phyloP scores from a whole-genome alignment of 2,113 vertebrate genomes.

The Ciconia stormi region DNA sequence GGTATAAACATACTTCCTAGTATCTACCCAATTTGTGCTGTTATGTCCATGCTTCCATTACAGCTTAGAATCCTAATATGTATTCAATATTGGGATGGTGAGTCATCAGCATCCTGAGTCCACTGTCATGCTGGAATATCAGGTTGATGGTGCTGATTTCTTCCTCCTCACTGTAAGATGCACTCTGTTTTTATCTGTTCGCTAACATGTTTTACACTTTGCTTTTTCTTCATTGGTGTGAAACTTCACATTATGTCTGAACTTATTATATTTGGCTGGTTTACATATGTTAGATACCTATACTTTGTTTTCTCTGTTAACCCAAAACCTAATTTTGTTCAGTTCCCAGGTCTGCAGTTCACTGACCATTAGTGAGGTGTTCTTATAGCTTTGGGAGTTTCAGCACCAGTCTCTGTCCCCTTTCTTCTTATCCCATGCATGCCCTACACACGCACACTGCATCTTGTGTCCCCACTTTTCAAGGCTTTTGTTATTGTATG shows the following conservation, averaged over 20 bases:
- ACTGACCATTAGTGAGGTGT: background rate
- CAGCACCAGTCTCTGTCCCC: background rate
- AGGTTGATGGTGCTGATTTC: background rate
- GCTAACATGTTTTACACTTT: background rate
- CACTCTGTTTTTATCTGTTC: background rate
- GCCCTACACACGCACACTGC: background rate
- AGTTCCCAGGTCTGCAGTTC: background rate
- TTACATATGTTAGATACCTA: accelerated
- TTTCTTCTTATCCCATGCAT: background rate
- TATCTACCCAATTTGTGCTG: background rate
- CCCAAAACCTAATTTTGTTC: background rate
- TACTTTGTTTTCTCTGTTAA: background rate
- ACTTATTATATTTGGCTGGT: background rate
- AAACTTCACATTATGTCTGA: background rate
- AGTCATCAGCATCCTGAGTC: background rate
- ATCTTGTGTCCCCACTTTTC: background rate
- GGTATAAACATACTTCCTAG: background rate
- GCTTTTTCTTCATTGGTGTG: background rate
- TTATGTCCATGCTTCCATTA: background rate
- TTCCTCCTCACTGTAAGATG: background rate
- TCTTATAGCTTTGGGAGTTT: background rate
- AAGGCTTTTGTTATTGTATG: background rate
- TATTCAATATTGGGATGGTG: background rate
- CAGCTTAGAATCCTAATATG: background rate
- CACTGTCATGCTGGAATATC: background rate